Percentiles rank a stretch among this genome's conserved stretches.
phyloP scores from a whole-genome alignment of 2,797 vertebrate genomes.

The Syndactyla subalaris region DNA sequence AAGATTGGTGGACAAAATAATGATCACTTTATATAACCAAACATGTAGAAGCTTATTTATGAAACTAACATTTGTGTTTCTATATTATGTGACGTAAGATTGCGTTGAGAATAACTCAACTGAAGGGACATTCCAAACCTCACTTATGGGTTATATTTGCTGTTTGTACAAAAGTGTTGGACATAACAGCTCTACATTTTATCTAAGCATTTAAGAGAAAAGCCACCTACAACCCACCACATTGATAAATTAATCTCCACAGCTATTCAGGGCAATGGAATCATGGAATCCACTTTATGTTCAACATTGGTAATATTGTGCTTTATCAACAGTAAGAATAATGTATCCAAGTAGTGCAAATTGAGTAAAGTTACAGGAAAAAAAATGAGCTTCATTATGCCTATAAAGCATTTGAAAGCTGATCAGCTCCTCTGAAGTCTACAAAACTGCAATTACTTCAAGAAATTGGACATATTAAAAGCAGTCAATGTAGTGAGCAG shows the following conservation, averaged over 20 bases:
- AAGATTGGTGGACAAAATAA: background rate
- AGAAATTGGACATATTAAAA: background rate
- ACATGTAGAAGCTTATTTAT: background rate
- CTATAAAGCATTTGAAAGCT: background rate
- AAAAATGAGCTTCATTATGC: background rate
- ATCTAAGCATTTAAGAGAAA: background rate
- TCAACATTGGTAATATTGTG: background rate
- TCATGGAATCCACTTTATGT: background rate
- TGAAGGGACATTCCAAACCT: background rate
- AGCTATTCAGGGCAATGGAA: background rate
- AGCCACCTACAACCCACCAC: background rate
- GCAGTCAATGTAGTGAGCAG: background rate
- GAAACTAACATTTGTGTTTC: background rate
- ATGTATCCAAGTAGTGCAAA: background rate
- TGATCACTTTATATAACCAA: background rate
- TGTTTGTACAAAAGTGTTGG: background rate
- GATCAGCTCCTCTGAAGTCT: background rate
- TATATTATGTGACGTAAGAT: fast-evolving
- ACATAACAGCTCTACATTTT: background rate
- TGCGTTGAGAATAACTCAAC: background rate
- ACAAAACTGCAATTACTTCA: background rate
- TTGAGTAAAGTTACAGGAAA: background rate
- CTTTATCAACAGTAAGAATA: background rate
- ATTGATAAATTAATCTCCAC: background rate
- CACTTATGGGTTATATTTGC: background rate